Conservation (phyloP, 2,888 invertebrate genomes). For the Ophion costatus region DNA sequence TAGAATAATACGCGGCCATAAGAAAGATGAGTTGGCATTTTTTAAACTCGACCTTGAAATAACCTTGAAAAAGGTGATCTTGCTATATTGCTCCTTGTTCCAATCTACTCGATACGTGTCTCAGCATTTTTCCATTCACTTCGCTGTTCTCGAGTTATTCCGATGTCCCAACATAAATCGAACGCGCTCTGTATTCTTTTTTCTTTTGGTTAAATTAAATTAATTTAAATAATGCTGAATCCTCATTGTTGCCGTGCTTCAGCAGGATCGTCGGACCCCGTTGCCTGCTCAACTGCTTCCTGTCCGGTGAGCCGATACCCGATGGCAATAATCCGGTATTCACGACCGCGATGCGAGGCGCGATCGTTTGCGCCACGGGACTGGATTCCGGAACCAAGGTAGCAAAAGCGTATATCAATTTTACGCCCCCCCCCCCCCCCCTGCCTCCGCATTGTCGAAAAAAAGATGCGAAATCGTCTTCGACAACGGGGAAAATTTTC, state of each 20-base stretch:
- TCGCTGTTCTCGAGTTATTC: no score
- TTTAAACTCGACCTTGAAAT: background rate
- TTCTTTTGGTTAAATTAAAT: no score
- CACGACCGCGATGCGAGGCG: constrained; percentile 91
- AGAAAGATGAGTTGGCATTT: no score
- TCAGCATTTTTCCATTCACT: no score
- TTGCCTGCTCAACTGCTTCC: constrained; percentile 90
- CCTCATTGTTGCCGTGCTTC: constrained; percentile 67
- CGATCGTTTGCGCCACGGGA: constrained; percentile 88
- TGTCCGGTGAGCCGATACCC: constrained; percentile 90
- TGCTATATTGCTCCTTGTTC: no score
- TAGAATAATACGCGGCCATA: no score
- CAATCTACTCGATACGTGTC: no score
- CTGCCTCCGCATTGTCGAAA: no score
- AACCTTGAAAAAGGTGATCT: background rate
- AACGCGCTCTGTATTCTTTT: background rate
- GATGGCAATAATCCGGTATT: constrained; percentile 90
- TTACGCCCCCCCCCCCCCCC: no score
- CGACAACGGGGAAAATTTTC: background rate
- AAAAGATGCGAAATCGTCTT: background rate
- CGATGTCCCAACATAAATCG: no score
- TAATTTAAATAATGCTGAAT: background rate
- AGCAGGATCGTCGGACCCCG: constrained; percentile 92
- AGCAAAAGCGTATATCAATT: constrained; percentile 50
- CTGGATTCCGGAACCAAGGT: constrained; percentile 84